Percentiles rank a stretch among this genome's conserved stretches.
These are phyloP conservation scores for Asbolus verrucosus DNA, from an alignment of 1,140 invertebrate species.

Conservation along the genomic window DNA sequence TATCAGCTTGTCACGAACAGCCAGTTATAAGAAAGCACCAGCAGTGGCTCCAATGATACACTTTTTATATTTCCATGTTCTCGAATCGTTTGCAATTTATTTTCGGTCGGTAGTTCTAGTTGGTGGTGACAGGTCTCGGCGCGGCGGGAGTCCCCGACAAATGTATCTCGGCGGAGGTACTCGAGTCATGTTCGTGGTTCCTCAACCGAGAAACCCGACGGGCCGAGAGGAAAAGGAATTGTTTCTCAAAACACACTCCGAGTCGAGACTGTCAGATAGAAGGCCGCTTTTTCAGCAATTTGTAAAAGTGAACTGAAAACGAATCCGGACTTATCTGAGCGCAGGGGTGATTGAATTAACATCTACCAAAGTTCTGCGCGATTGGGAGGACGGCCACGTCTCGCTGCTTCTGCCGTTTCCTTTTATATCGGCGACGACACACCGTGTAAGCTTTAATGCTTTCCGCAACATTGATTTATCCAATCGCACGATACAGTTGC, in stretches of 20 bases:
- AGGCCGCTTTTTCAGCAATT: too few species aligned
- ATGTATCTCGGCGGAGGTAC: too few species aligned
- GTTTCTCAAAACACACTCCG: too few species aligned
- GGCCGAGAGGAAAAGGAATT: too few species aligned
- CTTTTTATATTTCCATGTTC: conserved; percentile 33
- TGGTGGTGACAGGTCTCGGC: conserved; percentile 19
- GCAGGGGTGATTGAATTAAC: conserved; percentile 11
- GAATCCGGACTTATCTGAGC: too few species aligned
- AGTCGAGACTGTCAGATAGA: too few species aligned
- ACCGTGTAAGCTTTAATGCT: conserved; percentile 24
- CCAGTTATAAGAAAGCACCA: conserved; percentile 14
- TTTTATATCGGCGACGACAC: conserved; percentile 16
- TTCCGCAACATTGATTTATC: conserved; percentile 36
- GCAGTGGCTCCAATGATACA: background rate
- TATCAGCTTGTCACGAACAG: conserved; percentile 33
- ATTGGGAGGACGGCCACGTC: too few species aligned
- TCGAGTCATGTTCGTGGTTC: too few species aligned
- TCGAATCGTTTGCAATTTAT: conserved; percentile 20
- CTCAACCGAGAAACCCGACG: too few species aligned
- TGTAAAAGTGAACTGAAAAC: too few species aligned
- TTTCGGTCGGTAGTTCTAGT: conserved; percentile 23
- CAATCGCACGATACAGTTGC: conserved; percentile 26
- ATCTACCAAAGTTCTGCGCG: too few species aligned
- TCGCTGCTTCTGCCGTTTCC: background rate
- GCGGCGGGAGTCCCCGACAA: too few species aligned